Evolutionary conservation across 2,888 invertebrate genomes (phyloP), one percentile per base, ranked within the genome.

Genomic region (Ophion obscuratus): DNA sequence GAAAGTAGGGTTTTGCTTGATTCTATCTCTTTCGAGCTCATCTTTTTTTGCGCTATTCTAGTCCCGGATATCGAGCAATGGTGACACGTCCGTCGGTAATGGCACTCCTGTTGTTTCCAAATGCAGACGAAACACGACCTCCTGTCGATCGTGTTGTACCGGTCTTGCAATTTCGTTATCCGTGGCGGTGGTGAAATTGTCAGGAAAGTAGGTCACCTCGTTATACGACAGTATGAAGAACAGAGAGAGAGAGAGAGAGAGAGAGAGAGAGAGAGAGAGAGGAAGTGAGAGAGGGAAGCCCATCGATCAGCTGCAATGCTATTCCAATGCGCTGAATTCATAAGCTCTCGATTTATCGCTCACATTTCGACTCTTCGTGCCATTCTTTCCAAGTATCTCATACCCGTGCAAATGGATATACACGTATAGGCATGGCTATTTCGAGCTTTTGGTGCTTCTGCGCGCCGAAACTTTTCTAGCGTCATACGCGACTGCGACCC

Each of bases 161-260:
- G 70, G 7, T 77, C 73, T 66, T 73, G 64, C 62, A 27, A 24
- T 74, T 78, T 81, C 47, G 36, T 68, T 77, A 64, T 53, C 62
- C 31, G 47, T 6, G 66, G 6, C 24, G 7, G n/a, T 36, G 73
- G 24, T 20, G 67, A 53, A 44, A 31, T 83, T 79, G 36, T 81
- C 80, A 57, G 81, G 89, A 89, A 92, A 90, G 84, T 92, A 87
- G 92, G 92, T 92, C 92, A 90, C 87, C 77, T 92, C 92, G 90
- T 92, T 92, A 91, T 90, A 90, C 89, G 73, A 83, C 82, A 83
- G 61, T 40, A 73, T 85, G 85, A 66, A 59, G 64, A 80, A 77
- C 61, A 67, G 73, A 61, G 70, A 53, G 17, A 53, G 53, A 53
- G 53, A 17, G 14, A 53, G 53, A 0, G 53, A 53, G 53, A 53